Evolutionary conservation across 2,888 invertebrate genomes (phyloP).

Genomic region (Leptodirus hochenwartii): DNA sequence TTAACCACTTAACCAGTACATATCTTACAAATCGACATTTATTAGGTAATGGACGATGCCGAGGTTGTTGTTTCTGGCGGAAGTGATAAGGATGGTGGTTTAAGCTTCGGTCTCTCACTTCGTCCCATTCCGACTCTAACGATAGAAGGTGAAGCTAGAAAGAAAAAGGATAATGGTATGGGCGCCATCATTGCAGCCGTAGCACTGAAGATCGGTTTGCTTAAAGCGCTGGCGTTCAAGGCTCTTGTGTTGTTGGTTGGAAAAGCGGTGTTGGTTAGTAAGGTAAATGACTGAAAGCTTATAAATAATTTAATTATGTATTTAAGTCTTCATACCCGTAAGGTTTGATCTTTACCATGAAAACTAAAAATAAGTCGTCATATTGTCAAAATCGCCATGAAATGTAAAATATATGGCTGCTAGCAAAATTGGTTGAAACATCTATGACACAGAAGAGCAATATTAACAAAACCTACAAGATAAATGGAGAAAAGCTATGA

Average conservation of each 20-base stretch:
- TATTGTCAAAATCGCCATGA: too few relatives aligned
- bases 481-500: too few relatives aligned
- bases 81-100: constrained; percentile 43
- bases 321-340: too few relatives aligned
- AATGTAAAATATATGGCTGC: too few relatives aligned
- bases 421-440: too few relatives aligned
- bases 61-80: constrained; percentile 58
- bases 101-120: constrained; percentile 53
- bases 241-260: constrained; percentile 65
- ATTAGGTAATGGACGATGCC: constrained; percentile 48
- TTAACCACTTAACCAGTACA: too few relatives aligned
- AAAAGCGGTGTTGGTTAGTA: constrained; percentile 68
- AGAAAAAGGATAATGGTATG: constrained; percentile 37
- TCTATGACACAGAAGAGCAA: too few relatives aligned
- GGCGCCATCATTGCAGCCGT: constrained; percentile 56
- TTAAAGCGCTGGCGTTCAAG: constrained; percentile 66
- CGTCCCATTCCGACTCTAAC: constrained; percentile 20
- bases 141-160: constrained; percentile 20
- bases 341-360: too few relatives aligned
- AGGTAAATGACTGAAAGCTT: constrained; percentile 25
- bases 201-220: constrained; percentile 62
- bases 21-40: too few relatives aligned
- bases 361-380: too few relatives aligned
- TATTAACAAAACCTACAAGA: too few relatives aligned
- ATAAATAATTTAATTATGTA: background rate